phyloP scores from a whole-genome alignment of 1,140 invertebrate species.

The Globodera ellingtonae region DNA sequence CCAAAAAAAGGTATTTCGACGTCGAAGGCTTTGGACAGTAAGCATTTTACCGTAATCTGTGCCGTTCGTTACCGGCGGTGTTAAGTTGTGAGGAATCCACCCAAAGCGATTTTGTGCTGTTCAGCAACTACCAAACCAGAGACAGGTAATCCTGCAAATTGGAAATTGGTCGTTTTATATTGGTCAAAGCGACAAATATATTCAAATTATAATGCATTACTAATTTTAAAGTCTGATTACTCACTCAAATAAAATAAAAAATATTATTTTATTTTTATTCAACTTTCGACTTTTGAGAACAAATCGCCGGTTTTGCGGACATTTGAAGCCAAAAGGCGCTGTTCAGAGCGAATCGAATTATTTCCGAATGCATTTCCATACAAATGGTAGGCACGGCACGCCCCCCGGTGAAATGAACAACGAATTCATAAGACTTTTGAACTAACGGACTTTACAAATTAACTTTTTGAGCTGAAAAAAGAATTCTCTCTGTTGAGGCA shows the following conservation, averaged over 20 bases:
- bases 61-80: background rate
- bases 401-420: too few relatives aligned
- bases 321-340: constrained; percentile 65
- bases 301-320: constrained; percentile 82
- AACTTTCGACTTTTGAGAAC: constrained; percentile 68
- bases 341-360: constrained; percentile 81
- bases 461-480: background rate
- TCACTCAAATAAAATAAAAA: too few relatives aligned
- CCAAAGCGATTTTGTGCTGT: constrained; percentile 88
- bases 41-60: constrained; percentile 25
- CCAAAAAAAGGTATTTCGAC: constrained; percentile 74
- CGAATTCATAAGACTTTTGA: too few relatives aligned
- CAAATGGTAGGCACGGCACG: constrained; percentile 72
- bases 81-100: constrained; percentile 80
- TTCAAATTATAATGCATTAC: background rate
- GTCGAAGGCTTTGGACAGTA: constrained; percentile 86
- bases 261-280: too few relatives aligned
- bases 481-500: constrained; percentile 65
- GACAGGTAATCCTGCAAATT: constrained; percentile 69
- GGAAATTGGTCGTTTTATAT: too few relatives aligned
- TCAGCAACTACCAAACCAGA: constrained; percentile 84
- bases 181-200: too few relatives aligned
- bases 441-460: background rate
- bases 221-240: background rate
- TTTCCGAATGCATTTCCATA: constrained; percentile 88